phyloP scores from a whole-genome alignment of 2,113 vertebrate genomes.

The Telmatochromis sp. region DNA sequence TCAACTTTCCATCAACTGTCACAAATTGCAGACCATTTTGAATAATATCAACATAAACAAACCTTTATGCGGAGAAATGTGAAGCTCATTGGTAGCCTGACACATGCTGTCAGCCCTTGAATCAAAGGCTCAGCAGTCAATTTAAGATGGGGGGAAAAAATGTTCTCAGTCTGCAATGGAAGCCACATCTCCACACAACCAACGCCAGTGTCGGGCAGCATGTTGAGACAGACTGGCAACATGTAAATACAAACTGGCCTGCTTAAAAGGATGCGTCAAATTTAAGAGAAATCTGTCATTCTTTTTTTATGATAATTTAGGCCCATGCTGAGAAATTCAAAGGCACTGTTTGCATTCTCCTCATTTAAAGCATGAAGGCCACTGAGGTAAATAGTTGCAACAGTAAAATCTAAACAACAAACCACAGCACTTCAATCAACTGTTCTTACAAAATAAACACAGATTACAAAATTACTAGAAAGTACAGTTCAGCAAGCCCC shows the following conservation, averaged over 20 bases:
- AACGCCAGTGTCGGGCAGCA: not conserved
- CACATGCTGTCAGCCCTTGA: conserved; percentile 24
- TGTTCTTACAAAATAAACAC: not conserved
- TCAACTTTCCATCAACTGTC: conserved; percentile 17
- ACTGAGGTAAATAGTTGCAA: not conserved
- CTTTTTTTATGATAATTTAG: not conserved
- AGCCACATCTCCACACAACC: conserved; percentile 30
- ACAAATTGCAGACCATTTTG: conserved; percentile 34
- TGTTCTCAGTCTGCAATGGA: conserved; percentile 7
- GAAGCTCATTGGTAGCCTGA: not conserved
- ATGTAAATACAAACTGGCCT: conserved; percentile 6
- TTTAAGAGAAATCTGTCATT: not conserved
- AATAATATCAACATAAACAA: conserved; percentile 28
- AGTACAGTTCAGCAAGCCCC: not conserved
- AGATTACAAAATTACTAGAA: not conserved
- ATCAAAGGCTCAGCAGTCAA: conserved; percentile 47
- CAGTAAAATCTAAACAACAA: not conserved
- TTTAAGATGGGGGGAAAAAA: conserved; percentile 18
- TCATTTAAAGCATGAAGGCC: not conserved
- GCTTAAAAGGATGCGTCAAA: not conserved
- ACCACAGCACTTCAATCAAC: not conserved
- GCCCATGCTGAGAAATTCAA: not conserved
- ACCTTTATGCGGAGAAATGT: conserved; percentile 25
- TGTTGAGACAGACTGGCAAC: not conserved
- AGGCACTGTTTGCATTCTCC: not conserved